Evolutionary conservation across 2,797 vertebrate species (phyloP).

Genomic region (Diceros bicornis): DNA sequence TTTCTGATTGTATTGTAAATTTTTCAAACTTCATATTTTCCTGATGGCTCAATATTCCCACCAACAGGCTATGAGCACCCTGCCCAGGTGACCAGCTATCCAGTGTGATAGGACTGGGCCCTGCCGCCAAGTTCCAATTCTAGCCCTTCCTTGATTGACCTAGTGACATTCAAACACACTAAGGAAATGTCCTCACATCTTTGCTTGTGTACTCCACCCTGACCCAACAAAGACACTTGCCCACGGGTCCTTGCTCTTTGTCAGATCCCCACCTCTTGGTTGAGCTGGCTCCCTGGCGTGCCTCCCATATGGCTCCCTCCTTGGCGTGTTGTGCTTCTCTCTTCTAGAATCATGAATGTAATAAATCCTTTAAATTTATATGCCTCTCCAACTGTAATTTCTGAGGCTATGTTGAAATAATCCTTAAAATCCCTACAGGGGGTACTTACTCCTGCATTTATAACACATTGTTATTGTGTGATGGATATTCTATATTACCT

Average conservation of each 20-base stretch:
- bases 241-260: background rate
- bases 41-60: background rate
- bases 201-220: background rate
- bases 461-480: background rate
- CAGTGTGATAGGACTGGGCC: background rate
- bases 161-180: background rate
- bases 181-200: background rate
- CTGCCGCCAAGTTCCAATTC: background rate
- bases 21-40: background rate
- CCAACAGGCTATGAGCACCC: background rate
- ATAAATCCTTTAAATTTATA: background rate
- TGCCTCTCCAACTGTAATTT: background rate
- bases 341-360: background rate
- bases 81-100: too few relatives aligned
- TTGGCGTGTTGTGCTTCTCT: background rate
- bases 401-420: background rate
- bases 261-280: background rate
- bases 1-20: background rate
- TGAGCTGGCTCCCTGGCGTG: background rate
- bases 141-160: background rate
- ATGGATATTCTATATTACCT: background rate
- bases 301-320: background rate
- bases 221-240: background rate
- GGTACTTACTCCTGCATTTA: background rate
- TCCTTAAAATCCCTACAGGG: background rate